Conservation (phyloP, 2,888 invertebrate species). For the Polymixis lichenea region DNA sequence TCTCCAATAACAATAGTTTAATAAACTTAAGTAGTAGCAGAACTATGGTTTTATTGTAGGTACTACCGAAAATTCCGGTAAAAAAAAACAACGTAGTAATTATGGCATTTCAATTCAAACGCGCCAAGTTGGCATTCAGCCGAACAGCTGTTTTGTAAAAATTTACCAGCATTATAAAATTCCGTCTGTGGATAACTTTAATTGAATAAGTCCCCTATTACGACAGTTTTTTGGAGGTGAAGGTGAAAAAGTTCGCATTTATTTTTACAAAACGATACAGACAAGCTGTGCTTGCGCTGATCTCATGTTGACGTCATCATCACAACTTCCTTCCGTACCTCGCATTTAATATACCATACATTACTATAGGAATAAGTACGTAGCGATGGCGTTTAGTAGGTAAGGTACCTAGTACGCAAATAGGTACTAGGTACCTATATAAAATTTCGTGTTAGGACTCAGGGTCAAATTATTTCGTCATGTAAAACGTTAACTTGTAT, state of each 20-base stretch:
- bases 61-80: not conserved
- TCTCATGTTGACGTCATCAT: conserved; percentile 82
- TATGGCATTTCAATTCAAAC: conserved; percentile 1
- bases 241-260: conserved; percentile 49
- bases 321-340: conserved; percentile 78
- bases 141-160: conserved; percentile 41
- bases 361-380: not conserved
- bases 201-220: conserved; percentile 12
- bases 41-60: not conserved
- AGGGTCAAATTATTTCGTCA: conserved; percentile 15
- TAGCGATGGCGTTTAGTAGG: not conserved
- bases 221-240: conserved; percentile 32
- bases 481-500: conserved; percentile 12
- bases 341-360: conserved; percentile 36
- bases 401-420: not conserved
- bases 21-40: too few relatives aligned
- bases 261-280: conserved; percentile 64
- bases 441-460: conserved; percentile 4
- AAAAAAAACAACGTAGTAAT: not conserved
- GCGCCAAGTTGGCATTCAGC: conserved; percentile 29
- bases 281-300: conserved; percentile 72
- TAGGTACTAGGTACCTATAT: not conserved
- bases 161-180: conserved; percentile 22
- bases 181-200: conserved; percentile 14
- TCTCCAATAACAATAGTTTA: not conserved